These are phyloP conservation scores for Menidia beryllina DNA, from an alignment of 2,113 vertebrate species.

Conservation along the genomic window DNA sequence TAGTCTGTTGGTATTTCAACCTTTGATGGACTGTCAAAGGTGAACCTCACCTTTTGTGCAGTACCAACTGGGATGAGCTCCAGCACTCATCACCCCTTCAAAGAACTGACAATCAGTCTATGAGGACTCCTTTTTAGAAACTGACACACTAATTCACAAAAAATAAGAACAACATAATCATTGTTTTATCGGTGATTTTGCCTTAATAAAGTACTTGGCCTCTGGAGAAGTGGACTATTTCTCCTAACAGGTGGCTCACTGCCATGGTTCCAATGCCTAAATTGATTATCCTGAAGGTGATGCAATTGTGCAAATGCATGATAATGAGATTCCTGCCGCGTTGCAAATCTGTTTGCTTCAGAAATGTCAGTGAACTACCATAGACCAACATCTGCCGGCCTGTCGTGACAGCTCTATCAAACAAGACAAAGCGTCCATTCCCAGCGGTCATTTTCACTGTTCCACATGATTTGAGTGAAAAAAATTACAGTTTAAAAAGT, in stretches of 20 bases:
- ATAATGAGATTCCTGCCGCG: slow-evolving; percentile 69
- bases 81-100: background rate
- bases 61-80: background rate
- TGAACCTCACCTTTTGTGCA: background rate
- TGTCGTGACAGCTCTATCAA: slow-evolving; percentile 61
- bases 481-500: slow-evolving; percentile 31
- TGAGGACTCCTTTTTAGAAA: background rate
- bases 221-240: slow-evolving; percentile 9
- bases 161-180: slow-evolving; percentile 7
- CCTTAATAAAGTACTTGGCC: slow-evolving; percentile 13
- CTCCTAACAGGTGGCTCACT: slow-evolving; percentile 39
- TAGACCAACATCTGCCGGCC: slow-evolving; percentile 59
- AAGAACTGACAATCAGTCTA: too few species aligned
- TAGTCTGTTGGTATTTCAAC: background rate
- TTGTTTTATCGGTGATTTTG: slow-evolving; percentile 29
- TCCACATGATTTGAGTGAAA: slow-evolving; percentile 20
- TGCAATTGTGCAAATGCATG: slow-evolving; percentile 64
- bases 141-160: background rate
- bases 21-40: background rate
- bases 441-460: slow-evolving; percentile 20
- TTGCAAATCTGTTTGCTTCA: slow-evolving; percentile 68
- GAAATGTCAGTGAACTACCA: slow-evolving; percentile 49
- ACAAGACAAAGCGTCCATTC: slow-evolving; percentile 48
- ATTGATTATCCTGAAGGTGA: slow-evolving; percentile 62
- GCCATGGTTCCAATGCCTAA: slow-evolving; percentile 39